Evolutionary conservation across 2,113 vertebrate species (phyloP).

Genomic region (Empidonax traillii): DNA sequence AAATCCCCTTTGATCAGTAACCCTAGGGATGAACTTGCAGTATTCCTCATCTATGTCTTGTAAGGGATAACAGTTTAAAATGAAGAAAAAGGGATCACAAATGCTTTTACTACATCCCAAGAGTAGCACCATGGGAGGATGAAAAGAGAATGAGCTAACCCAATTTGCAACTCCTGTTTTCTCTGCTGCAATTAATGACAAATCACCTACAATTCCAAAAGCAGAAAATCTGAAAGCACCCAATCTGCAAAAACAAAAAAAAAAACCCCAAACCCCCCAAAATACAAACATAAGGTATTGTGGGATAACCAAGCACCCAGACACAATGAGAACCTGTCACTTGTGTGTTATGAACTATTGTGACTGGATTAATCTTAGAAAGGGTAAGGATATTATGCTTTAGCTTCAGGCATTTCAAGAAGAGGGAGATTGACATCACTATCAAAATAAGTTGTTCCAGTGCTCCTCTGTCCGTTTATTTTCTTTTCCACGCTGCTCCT

Average conservation of each 20-base stretch:
- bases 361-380: not conserved
- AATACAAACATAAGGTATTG: not conserved
- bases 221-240: not conserved
- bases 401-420: not conserved
- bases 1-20: constrained; percentile 41
- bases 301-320: not conserved
- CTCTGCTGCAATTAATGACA: not conserved
- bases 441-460: not conserved
- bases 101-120: not conserved
- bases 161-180: not conserved
- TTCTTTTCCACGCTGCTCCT: not conserved
- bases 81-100: not conserved
- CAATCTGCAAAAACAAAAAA: not conserved
- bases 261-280: not conserved
- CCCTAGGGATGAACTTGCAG: constrained; percentile 1
- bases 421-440: not conserved
- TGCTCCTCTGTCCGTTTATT: not conserved
- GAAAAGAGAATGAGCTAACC: not conserved
- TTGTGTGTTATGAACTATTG: not conserved
- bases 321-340: not conserved
- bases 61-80: not conserved
- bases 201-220: not conserved
- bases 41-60: constrained; percentile 11
- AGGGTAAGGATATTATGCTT: not conserved
- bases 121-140: not conserved